A percentile compares a stretch with the other conserved stretches of the same genome.
phyloP scores from a whole-genome alignment of 2,113 vertebrate genomes.

The Ancistrus triradiatus region DNA sequence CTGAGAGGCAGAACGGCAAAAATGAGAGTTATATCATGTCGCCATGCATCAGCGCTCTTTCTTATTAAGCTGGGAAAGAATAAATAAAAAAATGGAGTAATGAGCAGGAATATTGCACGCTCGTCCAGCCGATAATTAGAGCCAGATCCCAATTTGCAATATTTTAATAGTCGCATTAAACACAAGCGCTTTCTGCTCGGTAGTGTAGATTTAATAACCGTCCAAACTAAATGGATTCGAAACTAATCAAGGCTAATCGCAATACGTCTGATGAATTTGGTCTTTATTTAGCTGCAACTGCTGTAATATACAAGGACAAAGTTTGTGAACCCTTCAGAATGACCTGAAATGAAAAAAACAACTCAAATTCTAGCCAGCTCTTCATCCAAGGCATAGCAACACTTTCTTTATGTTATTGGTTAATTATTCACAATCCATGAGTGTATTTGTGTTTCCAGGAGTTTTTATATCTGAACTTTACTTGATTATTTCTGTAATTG shows the following conservation, averaged over 20 bases:
- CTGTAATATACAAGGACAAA: too few relatives aligned
- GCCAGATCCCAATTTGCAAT: slow-evolving; percentile 65
- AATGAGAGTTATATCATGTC: slow-evolving; percentile 70
- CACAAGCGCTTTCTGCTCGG: slow-evolving; percentile 49
- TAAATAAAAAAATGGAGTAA: slow-evolving; percentile 66
- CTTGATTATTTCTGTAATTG: too few relatives aligned
- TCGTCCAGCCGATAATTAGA: slow-evolving; percentile 73
- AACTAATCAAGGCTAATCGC: slow-evolving; percentile 1
- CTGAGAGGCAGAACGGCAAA: slow-evolving; percentile 67
- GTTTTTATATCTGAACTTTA: too few relatives aligned
- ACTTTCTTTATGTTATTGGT: too few relatives aligned
- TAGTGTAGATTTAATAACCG: slow-evolving; percentile 31
- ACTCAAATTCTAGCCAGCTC: too few relatives aligned
- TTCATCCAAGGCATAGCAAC: too few relatives aligned
- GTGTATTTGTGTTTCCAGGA: too few relatives aligned
- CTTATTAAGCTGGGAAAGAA: slow-evolving; percentile 65
- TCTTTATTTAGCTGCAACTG: background rate
- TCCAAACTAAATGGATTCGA: slow-evolving; percentile 14
- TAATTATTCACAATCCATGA: too few relatives aligned
- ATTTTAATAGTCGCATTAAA: slow-evolving; percentile 74
- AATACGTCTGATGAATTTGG: background rate
- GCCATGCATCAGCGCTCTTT: slow-evolving; percentile 67
- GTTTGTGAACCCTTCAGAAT: too few relatives aligned
- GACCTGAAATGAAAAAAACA: too few relatives aligned
- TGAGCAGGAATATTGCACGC: slow-evolving; percentile 71